Percentiles rank a stretch among this genome's conserved stretches.
Evolutionary conservation across 2,113 vertebrate genomes (phyloP).

Genomic region (Penelope pileata): DNA sequence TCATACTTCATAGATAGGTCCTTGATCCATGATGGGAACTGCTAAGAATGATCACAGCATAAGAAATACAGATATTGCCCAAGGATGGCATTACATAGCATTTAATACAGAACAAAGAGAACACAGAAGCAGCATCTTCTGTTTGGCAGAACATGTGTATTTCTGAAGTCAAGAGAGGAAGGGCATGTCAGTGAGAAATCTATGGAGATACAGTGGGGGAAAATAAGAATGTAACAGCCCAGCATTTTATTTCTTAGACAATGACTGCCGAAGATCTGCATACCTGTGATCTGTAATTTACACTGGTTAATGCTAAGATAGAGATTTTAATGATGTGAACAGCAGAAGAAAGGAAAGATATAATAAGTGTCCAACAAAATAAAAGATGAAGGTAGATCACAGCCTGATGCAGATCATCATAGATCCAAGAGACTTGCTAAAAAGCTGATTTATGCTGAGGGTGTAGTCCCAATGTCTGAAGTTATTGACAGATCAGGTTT

Average conservation of each 20-base stretch:
- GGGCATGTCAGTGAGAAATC: neutral
- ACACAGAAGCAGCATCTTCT: neutral
- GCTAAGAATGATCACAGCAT: neutral
- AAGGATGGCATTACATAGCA: neutral
- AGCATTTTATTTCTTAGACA: neutral
- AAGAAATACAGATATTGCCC: neutral
- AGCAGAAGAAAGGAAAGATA: neutral
- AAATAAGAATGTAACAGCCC: neutral
- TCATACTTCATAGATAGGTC: neutral
- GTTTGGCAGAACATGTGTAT: neutral
- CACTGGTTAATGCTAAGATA: neutral
- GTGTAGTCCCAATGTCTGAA: neutral
- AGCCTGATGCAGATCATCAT: neutral
- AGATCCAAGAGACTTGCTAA: neutral
- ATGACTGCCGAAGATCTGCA: rapidly evolving
- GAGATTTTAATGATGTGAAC: neutral
- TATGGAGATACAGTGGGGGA: neutral
- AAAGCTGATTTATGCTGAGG: neutral
- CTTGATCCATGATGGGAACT: neutral
- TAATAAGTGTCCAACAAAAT: neutral
- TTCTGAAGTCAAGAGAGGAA: neutral
- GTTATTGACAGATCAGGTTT: neutral
- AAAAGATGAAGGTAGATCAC: neutral
- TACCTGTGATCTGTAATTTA: neutral
- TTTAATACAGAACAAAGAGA: neutral